Evolutionary conservation across 2,113 vertebrate species (phyloP), one percentile per base, ranked within the genome.

Genomic region (Myiagra hebetior): DNA sequence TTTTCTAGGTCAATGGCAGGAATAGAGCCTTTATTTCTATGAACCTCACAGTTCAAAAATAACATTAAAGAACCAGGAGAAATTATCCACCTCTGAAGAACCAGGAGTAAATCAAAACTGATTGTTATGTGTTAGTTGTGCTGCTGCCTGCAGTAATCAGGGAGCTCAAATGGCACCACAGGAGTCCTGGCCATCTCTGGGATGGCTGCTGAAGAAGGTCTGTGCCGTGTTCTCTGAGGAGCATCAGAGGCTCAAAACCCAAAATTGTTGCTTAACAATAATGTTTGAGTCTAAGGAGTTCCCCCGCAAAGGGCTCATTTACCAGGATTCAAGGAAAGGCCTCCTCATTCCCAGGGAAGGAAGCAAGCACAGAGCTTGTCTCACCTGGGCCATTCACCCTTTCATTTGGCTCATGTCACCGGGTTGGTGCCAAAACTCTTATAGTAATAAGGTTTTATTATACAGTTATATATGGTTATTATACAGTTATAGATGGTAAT

Each of bases 1-100:
- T 90, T 96, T 96, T 95, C 92, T 96, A 93, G 95, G 91, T 96
- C 95, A 95, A 41, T 39, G 69, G 83, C 76, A 95, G 83, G 86
- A 94, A 89, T 35, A 86, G 44, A 92, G 76, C 69, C 72, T 94
- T 96, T 81, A 33, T 91, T 91, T 91, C 85, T 92, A 47, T 90
- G 79, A 95, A 94, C 50, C 79, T 91, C 42, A 15, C 2, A 4
- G 60, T 87, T 95, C 95, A 81, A 91, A 94, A 92, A 86, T 74
- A 94, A 89, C 92, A 89, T 96, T 91, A 93, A 94, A 97, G 85
- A 94, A 92, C 53, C 11, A 67, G 85, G 69, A 91, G 80, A 81
- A 95, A 77, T 75, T 91, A 85, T 73, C 72, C 35, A 55, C 41
- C 27, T 26, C 60, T 91, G 84, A 91, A 84, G 22, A 95, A 26